Evolutionary conservation across 2,113 vertebrate genomes (phyloP), one percentile per base, ranked within the genome.

Genomic region (Canis aureus): DNA sequence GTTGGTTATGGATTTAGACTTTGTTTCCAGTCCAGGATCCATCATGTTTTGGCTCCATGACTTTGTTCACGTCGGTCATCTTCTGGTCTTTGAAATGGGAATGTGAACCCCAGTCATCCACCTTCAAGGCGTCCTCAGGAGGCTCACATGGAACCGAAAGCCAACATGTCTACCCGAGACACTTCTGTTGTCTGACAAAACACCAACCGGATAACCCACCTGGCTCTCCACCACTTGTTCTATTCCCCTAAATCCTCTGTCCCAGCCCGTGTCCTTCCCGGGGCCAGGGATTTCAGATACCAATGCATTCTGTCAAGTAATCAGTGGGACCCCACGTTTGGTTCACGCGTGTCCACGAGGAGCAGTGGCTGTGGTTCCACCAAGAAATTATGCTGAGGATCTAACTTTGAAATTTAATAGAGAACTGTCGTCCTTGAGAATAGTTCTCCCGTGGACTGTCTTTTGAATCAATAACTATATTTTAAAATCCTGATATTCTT

Each of bases 401-500:
- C 55, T 16, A 76, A 91, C 80, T 64, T 88, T 57, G 49, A 96
- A 95, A 93, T 51, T 64, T 71, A 25, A 29, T 12, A 92, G 53
- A 35, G 59, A 80, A 76, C 29, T 53, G 55, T 19, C 89, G 3
- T 43, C 71, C 79, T 78, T 74, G 7, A 10, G 35, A 51, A 73
- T 55, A 60, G 29, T 88, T 88, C 25, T 92, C 29, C 35, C 59
- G 27, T 90, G 59, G 32, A 27, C 9, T 11, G 10, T 8, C 27
- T 92, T 88, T 64, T 86, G 74, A 95, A 66, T 88, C 76, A 88
- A 82, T 59, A 76, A 85, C 32, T 92, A 2, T 57, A 22, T 81
- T 60, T 80, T 60, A 4, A 91, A 92, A 73, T 92, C 66, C n/a
- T 73, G 17, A 38, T 79, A 57, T 43, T 71, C 59, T 89, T 53